phyloP scores from a whole-genome alignment of 2,797 vertebrate genomes.

The Eulemur coronatus region DNA sequence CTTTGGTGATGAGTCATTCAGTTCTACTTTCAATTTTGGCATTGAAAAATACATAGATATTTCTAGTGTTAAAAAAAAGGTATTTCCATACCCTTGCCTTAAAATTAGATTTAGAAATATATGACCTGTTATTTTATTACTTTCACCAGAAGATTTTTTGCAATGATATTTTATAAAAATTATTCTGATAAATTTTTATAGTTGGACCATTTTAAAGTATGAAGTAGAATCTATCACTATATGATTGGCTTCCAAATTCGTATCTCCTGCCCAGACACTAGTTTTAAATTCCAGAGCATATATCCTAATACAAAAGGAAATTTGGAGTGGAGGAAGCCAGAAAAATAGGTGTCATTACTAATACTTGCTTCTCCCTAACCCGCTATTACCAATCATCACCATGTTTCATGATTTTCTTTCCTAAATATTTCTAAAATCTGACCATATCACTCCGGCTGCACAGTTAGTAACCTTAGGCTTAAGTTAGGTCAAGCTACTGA shows the following conservation, averaged over 20 bases:
- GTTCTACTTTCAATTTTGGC: constrained; percentile 58
- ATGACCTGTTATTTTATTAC: constrained; percentile 47
- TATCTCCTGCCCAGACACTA: background rate
- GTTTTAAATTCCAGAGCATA: background rate
- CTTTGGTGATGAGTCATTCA: constrained; percentile 70
- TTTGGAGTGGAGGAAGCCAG: background rate
- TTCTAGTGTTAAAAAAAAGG: constrained; percentile 25
- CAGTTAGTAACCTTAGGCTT: background rate
- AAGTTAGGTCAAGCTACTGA: background rate
- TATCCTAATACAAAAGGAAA: background rate
- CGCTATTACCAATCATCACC: background rate
- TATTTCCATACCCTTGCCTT: constrained; percentile 51
- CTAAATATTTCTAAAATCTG: constrained; percentile 17
- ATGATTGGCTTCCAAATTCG: background rate
- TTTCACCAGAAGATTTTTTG: constrained; percentile 4
- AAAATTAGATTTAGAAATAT: constrained; percentile 63
- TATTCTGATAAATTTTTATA: constrained; percentile 1
- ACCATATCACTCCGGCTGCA: background rate
- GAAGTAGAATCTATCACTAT: background rate
- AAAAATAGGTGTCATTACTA: background rate
- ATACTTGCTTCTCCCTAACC: background rate
- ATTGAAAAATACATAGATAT: constrained; percentile 52
- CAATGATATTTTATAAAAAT: constrained; percentile 25
- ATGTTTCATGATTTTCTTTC: background rate
- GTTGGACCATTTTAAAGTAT: background rate